Conservation (phyloP, 2,113 vertebrate genomes). For the Himantopus leucocephalus region DNA sequence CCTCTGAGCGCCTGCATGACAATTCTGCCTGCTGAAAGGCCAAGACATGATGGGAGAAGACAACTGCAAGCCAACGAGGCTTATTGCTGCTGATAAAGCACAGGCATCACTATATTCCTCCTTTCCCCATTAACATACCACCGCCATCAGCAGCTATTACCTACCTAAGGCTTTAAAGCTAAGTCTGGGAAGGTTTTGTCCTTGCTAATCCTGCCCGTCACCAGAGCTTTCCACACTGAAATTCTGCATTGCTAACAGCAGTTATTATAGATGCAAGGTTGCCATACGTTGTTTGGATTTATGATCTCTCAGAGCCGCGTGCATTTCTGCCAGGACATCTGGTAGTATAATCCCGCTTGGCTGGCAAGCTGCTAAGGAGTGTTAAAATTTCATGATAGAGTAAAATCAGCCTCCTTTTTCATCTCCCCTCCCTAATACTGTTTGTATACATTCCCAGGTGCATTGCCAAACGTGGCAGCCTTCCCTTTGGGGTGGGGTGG, state of each 20-base stretch:
- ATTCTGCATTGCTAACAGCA: not conserved
- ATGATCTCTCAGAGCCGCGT: not conserved
- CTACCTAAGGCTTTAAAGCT: not conserved
- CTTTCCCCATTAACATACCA: not conserved
- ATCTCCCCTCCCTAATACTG: not conserved
- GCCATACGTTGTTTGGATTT: slow-evolving; percentile 47
- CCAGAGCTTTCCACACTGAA: not conserved
- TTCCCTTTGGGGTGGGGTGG: not conserved
- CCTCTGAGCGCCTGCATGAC: not conserved
- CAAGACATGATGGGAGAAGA: not conserved
- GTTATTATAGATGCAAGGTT: not conserved
- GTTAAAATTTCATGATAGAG: slow-evolving; percentile 25
- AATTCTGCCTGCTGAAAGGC: not conserved
- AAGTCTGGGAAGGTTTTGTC: not conserved
- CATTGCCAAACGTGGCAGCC: not conserved
- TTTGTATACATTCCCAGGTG: slow-evolving; percentile 1
- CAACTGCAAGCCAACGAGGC: not conserved
- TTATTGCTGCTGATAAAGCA: not conserved
- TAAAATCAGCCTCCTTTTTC: slow-evolving; percentile 19
- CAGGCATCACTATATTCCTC: not conserved
- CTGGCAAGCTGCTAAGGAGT: slow-evolving; percentile 25
- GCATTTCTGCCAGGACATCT: slow-evolving; percentile 49
- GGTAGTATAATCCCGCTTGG: not conserved
- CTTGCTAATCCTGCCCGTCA: not conserved
- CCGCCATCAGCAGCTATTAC: not conserved